Percentiles rank a stretch among this genome's conserved stretches.
Evolutionary conservation across 2,888 invertebrate species (phyloP).

Genomic region (Sepioteuthis lessoniana): DNA sequence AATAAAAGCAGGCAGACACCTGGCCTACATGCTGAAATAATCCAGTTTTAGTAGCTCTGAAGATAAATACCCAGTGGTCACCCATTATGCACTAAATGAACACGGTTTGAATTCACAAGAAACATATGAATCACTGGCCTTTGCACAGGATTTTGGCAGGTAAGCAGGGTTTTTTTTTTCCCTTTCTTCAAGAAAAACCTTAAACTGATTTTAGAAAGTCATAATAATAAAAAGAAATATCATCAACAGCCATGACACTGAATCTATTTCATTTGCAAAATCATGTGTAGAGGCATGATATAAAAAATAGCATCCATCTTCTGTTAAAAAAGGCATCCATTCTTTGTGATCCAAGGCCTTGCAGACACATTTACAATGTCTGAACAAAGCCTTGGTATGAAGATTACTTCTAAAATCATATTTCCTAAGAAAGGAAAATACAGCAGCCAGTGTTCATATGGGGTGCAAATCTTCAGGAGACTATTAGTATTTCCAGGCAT

Average conservation of each 20-base stretch:
- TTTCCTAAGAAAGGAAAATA: conserved; percentile 33
- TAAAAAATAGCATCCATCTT: conserved; percentile 33
- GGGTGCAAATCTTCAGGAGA: background rate
- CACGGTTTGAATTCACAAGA: background rate
- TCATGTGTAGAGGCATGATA: conserved; percentile 33
- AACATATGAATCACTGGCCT: background rate
- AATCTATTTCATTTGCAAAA: background rate
- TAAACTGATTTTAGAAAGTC: background rate
- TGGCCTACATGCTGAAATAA: background rate
- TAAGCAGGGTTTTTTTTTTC: background rate
- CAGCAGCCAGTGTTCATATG: conserved; percentile 33
- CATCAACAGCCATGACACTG: background rate
- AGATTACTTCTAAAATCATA: conserved; percentile 16
- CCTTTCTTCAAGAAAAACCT: conserved; percentile 14
- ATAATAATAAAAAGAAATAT: conserved; percentile 25
- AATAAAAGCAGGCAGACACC: conserved; percentile 10
- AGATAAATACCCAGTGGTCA: background rate
- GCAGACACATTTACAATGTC: background rate
- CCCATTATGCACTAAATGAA: background rate
- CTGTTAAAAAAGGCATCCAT: background rate
- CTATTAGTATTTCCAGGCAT: background rate
- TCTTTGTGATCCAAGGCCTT: background rate
- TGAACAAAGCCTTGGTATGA: background rate
- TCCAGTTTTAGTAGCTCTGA: conserved; percentile 1
- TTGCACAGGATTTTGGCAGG: conserved; percentile 33